Base-by-base conservation (phyloP, 2,888 invertebrate species). In the Acanthopleura granulata region DNA sequence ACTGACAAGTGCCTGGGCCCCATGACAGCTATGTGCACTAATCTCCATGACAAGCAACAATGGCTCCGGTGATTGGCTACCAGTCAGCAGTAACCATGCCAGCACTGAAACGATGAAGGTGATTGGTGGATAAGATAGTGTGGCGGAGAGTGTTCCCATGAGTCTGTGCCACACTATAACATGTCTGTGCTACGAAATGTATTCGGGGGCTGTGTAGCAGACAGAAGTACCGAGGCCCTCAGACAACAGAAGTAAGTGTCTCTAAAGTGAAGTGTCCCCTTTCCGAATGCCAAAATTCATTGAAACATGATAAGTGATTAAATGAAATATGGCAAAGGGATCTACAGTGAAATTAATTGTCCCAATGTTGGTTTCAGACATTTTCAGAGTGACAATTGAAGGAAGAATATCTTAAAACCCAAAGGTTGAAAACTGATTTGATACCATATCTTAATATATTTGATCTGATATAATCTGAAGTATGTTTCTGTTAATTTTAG, bases 151-250 rank as follows among this genome's bases (percentile, higher is more conserved):
- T 27, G 66, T 27, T 22, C 66, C 66, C 66, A 66, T 66, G 66
- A 66, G 66, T 66, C 66, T 27, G 66, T 66, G 66, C 29, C 29
- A 66, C 66, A 66, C 66, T 66, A 57, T 66, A 73, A 51, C 69
- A 79, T 86, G 85, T 85, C 87, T 79, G 86, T 87, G 85, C 82
- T 88, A 79, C 85, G 88, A 72, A 88, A 85, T 83, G 85, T 89
- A 80, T 87, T 89, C 82, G 82, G 87, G 73, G 88, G 89, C 77
- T 89, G 89, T 83, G 89, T 89, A 51, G 88, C 89, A 74, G 88
- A 89, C 80, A 82, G 85, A 81, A 86, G 87, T 79, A 77, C 86
- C 25, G 86, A 86, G 81, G 84, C 83, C 72, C 82, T 85, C 80
- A 84, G 85, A 77, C 83, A 81, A 73, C 84, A 84, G 80, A 86